Evolutionary conservation across 2,113 vertebrate species (phyloP), one percentile per base, ranked within the genome.

Genomic region (Leuciscus idus): DNA sequence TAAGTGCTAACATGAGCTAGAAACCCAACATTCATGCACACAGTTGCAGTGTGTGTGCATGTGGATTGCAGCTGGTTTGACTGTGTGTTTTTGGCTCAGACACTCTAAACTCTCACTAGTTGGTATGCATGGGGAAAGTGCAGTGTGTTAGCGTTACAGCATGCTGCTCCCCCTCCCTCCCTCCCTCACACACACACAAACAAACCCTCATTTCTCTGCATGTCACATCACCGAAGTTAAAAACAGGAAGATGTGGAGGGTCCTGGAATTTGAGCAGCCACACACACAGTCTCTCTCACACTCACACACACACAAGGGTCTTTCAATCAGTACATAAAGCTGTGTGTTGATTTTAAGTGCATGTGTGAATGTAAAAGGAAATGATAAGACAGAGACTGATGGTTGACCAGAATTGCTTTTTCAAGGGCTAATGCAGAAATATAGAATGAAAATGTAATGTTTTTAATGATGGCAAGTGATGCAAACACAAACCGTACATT

Each of bases 1-100:
- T 33, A 33, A 33, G 33, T 33, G 21, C 21, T 48, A 6, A 75
- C 50, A 55, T 21, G 26, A 50, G 46, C 43, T 77, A 4, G 19
- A 55, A 77, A 55, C 23, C 26, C 8, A 12, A 77, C 85, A 74
- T 77, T 19, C 62, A 72, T 82, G 15, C 15, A 52, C 50, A 52
- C 55, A 23, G 55, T 50, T 19, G 30, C 43, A 55, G 50, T 21
- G 36, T 36, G 48, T 57, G 48, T 57, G 48, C 68, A 50, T 80
- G 50, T 59, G 52, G 46, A 83, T 79, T 43, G 23, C 87, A 86
- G 79, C 79, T 82, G 85, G 68, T 64, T 39, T 84, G 74, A 78
- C 66, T 86, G 72, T 68, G 76, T 75, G 68, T 82, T 57, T 80
- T 80, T 85, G 62, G 80, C 84, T 89, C 83, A 85, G 64, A 84